phyloP scores from a whole-genome alignment of 2,113 vertebrate species.

The Typhlomys cinereus region DNA sequence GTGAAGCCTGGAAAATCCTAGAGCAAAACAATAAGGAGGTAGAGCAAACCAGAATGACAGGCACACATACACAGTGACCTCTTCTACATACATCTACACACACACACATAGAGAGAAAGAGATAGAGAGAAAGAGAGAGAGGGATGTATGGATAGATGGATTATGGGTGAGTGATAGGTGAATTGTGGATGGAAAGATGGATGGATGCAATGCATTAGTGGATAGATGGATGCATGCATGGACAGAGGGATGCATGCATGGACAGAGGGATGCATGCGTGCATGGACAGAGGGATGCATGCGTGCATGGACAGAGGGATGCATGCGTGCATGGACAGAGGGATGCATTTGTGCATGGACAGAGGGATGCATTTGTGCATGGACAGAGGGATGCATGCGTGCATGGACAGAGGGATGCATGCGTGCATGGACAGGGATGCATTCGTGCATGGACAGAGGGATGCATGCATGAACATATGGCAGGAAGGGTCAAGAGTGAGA shows the following conservation, averaged over 20 bases:
- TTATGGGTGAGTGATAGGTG: fast-evolving
- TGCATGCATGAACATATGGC: not conserved
- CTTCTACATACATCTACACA: no score
- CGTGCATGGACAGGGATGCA: no score
- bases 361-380: fast-evolving
- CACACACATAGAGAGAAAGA: no score
- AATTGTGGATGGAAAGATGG: no score
- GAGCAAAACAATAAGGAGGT: no score
- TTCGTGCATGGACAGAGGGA: not conserved
- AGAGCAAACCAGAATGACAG: no score
- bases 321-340: fast-evolving
- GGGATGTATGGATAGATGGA: not conserved
- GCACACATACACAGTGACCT: no score
- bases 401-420: not conserved
- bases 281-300: not conserved
- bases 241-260: not conserved
- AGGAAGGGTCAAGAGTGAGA: not conserved
- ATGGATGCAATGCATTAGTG: not conserved
- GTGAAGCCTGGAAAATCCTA: no score
- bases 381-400: fast-evolving
- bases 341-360: fast-evolving
- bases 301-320: no score
- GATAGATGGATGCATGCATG: no score
- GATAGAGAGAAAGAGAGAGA: no score
- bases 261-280: no score